A percentile compares a stretch with the other conserved stretches of the same genome.
phyloP scores from a whole-genome alignment of 2,888 invertebrate species.

The Rotaria macrura region DNA sequence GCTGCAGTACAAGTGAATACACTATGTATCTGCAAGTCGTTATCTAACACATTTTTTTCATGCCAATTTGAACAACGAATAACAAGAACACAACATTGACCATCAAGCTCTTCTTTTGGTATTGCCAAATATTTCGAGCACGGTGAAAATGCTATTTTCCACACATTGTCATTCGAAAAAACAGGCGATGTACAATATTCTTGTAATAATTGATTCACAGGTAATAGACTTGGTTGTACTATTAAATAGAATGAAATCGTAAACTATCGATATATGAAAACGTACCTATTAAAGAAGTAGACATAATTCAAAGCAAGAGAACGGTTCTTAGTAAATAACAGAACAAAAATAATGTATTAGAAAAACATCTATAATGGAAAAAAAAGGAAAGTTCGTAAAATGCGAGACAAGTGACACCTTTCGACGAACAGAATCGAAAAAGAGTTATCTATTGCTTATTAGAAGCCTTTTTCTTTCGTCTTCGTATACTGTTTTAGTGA shows the following conservation, averaged over 20 bases:
- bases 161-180: neutral
- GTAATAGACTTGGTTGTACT: neutral
- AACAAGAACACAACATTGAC: neutral
- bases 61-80: neutral
- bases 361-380: too few relatives aligned
- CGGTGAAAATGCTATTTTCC: neutral
- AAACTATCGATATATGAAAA: too few relatives aligned
- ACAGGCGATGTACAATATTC: neutral
- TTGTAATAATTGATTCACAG: neutral
- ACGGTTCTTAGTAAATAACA: too few relatives aligned
- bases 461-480: neutral
- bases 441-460: neutral
- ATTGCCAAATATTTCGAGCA: conserved; percentile 7
- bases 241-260: neutral
- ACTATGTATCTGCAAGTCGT: neutral
- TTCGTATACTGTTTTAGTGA: neutral
- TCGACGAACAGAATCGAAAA: neutral
- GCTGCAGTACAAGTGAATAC: neutral
- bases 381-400: neutral
- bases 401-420: neutral
- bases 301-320: neutral
- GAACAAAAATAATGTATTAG: neutral
- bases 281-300: neutral
- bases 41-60: neutral
- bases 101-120: conserved; percentile 3